A percentile compares a stretch with the other conserved stretches of the same genome.
Evolutionary conservation across 1,140 invertebrate species (phyloP).

Genomic region (Trachymyrmex septentrionalis): DNA sequence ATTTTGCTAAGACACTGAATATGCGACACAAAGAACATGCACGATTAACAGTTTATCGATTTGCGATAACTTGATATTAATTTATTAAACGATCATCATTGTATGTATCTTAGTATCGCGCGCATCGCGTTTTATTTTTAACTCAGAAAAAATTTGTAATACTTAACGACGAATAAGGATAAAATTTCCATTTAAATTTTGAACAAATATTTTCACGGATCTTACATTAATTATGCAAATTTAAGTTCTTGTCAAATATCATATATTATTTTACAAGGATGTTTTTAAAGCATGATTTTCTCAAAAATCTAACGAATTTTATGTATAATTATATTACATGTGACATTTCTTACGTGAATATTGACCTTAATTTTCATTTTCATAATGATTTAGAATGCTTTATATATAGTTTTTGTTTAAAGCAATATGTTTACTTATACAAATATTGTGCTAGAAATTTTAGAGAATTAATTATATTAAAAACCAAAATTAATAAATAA

Average conservation of each 20-base stretch:
- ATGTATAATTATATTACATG: neutral
- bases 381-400: neutral
- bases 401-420: neutral
- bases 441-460: neutral
- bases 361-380: neutral
- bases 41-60: constrained; percentile 15
- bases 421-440: neutral
- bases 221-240: neutral
- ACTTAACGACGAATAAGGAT: neutral
- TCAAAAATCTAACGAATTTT: neutral
- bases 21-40: neutral
- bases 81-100: neutral
- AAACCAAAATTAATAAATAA: neutral
- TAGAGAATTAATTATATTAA: neutral
- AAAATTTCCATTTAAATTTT: neutral
- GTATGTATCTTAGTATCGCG: neutral
- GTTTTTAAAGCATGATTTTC: neutral
- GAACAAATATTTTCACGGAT: neutral
- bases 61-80: constrained; percentile 16
- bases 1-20: constrained; percentile 25
- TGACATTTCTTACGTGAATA: constrained; percentile 12
- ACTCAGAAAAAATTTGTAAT: neutral
- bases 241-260: neutral
- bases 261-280: neutral
- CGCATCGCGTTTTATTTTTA: neutral